These are phyloP conservation scores for Pyrocephalus nanus DNA, from an alignment of 2,797 vertebrate genomes.

Conservation along the genomic window DNA sequence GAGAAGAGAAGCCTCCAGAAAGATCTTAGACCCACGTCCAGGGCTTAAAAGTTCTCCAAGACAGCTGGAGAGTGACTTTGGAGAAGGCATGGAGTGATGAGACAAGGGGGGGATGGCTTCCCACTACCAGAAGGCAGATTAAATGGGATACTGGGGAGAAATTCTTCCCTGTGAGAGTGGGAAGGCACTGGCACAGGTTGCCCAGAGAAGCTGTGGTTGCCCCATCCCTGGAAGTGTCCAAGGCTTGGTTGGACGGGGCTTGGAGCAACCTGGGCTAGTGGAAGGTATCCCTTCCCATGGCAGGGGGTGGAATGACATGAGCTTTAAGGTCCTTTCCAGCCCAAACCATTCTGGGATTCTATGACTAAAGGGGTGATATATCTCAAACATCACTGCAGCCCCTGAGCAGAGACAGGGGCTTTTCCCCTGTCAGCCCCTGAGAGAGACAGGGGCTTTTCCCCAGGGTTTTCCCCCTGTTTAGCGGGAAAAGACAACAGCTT, in stretches of 20 bases:
- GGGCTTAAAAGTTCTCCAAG: neutral
- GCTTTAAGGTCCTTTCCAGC: neutral
- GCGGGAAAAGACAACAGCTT: neutral
- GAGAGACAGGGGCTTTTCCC: neutral
- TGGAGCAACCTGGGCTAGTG: fast-evolving
- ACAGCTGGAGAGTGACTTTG: neutral
- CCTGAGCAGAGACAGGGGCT: neutral
- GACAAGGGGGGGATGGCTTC: neutral
- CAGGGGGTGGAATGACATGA: fast-evolving
- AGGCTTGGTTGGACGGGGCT: fast-evolving
- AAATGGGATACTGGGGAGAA: neutral
- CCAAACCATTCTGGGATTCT: fast-evolving
- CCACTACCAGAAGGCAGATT: neutral
- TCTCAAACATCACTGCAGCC: neutral
- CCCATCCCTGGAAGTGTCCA: neutral
- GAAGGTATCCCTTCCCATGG: neutral
- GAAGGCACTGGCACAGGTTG: fast-evolving
- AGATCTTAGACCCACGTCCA: neutral
- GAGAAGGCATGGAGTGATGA: neutral
- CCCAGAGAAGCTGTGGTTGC: neutral
- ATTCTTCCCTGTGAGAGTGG: neutral
- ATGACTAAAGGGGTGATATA: neutral
- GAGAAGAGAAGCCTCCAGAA: neutral
- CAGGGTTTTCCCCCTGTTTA: no score
- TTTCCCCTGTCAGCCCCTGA: neutral